Evolutionary conservation across 2,888 invertebrate genomes (phyloP).

Genomic region (Troides helena): DNA sequence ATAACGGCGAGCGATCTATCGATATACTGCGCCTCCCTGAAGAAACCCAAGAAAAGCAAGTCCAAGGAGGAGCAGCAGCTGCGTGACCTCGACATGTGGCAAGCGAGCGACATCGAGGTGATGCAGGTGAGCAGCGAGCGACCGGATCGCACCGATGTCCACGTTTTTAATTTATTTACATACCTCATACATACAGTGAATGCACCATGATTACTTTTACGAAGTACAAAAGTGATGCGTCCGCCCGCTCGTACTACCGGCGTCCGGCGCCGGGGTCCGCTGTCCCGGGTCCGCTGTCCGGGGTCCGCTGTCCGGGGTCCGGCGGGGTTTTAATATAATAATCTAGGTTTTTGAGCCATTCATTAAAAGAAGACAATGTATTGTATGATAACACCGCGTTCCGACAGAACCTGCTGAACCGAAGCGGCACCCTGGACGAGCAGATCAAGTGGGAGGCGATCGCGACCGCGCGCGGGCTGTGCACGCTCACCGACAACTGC

Average conservation of each 20-base stretch:
- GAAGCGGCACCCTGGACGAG: slow-evolving; percentile 62
- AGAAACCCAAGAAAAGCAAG: slow-evolving; percentile 58
- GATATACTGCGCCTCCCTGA: slow-evolving; percentile 59
- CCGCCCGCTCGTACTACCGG: too few species aligned
- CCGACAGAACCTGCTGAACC: slow-evolving; percentile 59
- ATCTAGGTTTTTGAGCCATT: too few species aligned
- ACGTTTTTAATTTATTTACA: too few species aligned
- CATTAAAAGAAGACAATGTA: background rate
- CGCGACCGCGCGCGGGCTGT: slow-evolving; percentile 66
- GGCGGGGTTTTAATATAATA: too few species aligned
- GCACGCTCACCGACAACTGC: slow-evolving; percentile 67
- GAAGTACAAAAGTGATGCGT: too few species aligned
- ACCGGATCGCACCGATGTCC: too few species aligned
- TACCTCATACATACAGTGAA: too few species aligned
- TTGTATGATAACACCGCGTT: background rate
- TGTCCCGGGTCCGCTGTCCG: too few species aligned
- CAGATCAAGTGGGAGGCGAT: slow-evolving; percentile 75
- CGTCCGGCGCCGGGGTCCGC: too few species aligned
- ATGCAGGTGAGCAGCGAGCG: slow-evolving; percentile 53
- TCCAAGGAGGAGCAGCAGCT: slow-evolving; percentile 51
- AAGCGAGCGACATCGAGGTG: slow-evolving; percentile 64
- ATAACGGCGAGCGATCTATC: slow-evolving; percentile 59
- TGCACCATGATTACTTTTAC: too few species aligned
- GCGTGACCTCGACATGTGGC: slow-evolving; percentile 70
- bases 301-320: too few species aligned